Conservation (phyloP, 2,797 vertebrate genomes). For the Tachyglossus aculeatus region DNA sequence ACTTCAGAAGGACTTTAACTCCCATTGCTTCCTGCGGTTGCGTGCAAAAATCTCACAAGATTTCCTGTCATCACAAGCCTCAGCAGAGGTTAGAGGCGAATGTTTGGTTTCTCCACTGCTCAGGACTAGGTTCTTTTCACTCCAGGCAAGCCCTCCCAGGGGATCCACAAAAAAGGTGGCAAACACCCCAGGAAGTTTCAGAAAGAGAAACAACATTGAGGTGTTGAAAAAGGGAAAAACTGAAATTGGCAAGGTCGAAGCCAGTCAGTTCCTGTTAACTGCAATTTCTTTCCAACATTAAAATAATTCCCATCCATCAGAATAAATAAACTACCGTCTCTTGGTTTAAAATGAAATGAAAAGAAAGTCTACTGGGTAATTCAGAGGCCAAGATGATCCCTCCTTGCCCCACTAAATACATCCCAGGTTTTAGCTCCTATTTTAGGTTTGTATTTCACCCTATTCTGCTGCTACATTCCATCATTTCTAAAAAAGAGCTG, state of each 20-base stretch:
- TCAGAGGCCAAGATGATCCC: background rate
- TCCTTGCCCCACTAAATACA: background rate
- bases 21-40: too few relatives aligned
- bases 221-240: too few relatives aligned
- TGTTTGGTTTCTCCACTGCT: too few relatives aligned
- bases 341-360: background rate
- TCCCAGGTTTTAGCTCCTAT: slow-evolving; percentile 4
- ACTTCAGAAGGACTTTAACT: too few relatives aligned
- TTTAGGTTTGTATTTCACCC: slow-evolving; percentile 31
- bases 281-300: background rate
- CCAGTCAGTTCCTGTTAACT: background rate
- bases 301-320: background rate
- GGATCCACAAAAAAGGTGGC: too few relatives aligned
- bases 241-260: background rate
- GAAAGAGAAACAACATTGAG: too few relatives aligned
- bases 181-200: too few relatives aligned
- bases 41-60: too few relatives aligned
- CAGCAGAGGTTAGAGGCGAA: too few relatives aligned
- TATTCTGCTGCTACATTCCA: background rate
- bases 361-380: background rate
- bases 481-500: slow-evolving; percentile 31
- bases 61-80: too few relatives aligned
- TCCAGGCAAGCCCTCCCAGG: too few relatives aligned
- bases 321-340: background rate
- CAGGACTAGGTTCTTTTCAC: too few relatives aligned